Evolutionary conservation across 2,888 invertebrate species (phyloP), one percentile per base, ranked within the genome.

Genomic region (Heliconius ismenius): DNA sequence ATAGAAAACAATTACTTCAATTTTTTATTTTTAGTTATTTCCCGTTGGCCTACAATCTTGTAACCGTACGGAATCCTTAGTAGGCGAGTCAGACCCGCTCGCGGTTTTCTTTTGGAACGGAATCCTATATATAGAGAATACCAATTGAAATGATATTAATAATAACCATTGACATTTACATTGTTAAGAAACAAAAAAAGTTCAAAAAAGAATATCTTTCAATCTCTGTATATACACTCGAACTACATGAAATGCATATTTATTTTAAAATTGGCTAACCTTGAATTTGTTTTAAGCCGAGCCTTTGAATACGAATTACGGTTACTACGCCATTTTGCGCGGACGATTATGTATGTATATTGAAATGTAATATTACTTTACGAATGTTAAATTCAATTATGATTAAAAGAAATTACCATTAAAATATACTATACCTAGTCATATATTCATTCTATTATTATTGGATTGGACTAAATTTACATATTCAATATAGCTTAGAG

Each of bases 191-290:
- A 36, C 21, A 65, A 58, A 58, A 3, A 26, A 24, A 28, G 3
- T n/a, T 21, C 36, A 11, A 4, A 24, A 67, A 24, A n/a, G 11
- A 39, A 39, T 3, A 39, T n/a, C 11, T 67, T 58, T 58, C n/a
- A 3, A 58, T n/a, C n/a, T 21, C 11, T n/a, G n/a, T 58, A 1
- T 28, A 13, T 64, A 32, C 4, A 64, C 24, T n/a, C n/a, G 13
- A 39, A n/a, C 64, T 65, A 36, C 65, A 67, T 24, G 65, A 39
- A 67, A 39, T 67, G 36, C 24, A 67, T 39, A 24, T 67, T 67
- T 67, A 67, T 36, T 67, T 24, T 67, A 39, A 67, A 67, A 39
- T 67, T 39, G 65, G 13, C 65, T 67, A 67, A 39, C 65, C 65
- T 67, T 67, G 65, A 39, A 39, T 67, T 39, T 13, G 65, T 39